Percentiles rank a stretch among this genome's conserved stretches.
phyloP scores from a whole-genome alignment of 2,113 vertebrate species.

The Takifugu flavidus region DNA sequence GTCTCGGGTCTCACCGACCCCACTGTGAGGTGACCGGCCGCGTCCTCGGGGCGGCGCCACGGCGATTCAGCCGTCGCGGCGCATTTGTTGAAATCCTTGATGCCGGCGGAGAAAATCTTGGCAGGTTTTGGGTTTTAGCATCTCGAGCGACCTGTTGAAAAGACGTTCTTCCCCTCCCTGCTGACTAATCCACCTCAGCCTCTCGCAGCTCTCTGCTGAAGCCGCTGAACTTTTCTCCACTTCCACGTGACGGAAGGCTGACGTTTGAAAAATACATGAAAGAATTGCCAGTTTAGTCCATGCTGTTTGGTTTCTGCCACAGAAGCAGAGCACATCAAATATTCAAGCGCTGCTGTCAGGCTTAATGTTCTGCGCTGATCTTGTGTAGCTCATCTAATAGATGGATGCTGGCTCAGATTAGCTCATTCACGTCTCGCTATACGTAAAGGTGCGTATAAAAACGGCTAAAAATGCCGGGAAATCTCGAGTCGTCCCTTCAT shows the following conservation, averaged over 20 bases:
- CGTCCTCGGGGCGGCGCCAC: slow-evolving; percentile 6
- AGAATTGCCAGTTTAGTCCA: slow-evolving; percentile 44
- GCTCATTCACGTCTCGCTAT: slow-evolving; percentile 26
- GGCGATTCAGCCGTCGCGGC: slow-evolving; percentile 4
- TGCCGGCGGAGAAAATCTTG: slow-evolving; percentile 6
- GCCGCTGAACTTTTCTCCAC: slow-evolving; percentile 12
- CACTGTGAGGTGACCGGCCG: slow-evolving; percentile 26
- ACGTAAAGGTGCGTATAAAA: slow-evolving; percentile 33
- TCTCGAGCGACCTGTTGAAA: slow-evolving; percentile 44
- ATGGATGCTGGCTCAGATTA: slow-evolving; percentile 64
- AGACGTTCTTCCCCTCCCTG: slow-evolving; percentile 6
- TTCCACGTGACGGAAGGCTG: slow-evolving; percentile 20
- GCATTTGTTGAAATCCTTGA: slow-evolving; percentile 8
- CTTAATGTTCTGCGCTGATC: slow-evolving; percentile 73
- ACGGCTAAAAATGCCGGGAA: slow-evolving; percentile 5
- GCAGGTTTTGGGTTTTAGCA: slow-evolving; percentile 15
- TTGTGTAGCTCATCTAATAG: slow-evolving; percentile 67
- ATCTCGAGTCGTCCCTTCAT: no score
- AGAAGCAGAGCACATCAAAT: slow-evolving; percentile 65
- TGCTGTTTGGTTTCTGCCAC: slow-evolving; percentile 50
- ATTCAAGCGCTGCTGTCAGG: slow-evolving; percentile 66
- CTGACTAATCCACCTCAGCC: slow-evolving; percentile 22
- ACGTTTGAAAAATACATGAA: slow-evolving; percentile 50
- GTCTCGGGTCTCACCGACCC: neutral
- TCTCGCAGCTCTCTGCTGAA: slow-evolving; percentile 14